Evolutionary conservation across 2,113 vertebrate genomes (phyloP), one percentile per base, ranked within the genome.

Genomic region (Rhadina sibilatrix): DNA sequence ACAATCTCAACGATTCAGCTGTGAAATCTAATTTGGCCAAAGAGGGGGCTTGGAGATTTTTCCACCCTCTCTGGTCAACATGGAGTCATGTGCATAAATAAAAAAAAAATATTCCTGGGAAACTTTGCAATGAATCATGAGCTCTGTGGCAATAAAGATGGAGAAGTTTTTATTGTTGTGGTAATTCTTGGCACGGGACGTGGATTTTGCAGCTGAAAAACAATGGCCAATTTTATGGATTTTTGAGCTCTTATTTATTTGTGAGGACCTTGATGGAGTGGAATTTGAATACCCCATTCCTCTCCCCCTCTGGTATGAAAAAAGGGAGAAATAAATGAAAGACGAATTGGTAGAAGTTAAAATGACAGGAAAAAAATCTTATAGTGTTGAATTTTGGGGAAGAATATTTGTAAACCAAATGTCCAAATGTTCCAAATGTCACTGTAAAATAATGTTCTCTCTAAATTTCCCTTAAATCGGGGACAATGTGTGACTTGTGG

Each of bases 31-130:
- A 49, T 76, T 94, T 15, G 44, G 75, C 72, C 81, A 44, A 85
- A 89, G 57, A 95, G 77, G n/a, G 69, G 54, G 64, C 83, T 59
- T 78, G 86, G 95, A 96, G 68, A 81, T 91, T 93, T 93, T 97
- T 94, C 83, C 49, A 86, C 60, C 46, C 49, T 84, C 17, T 50
- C 37, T 89, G 80, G 75, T 92, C 77, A 85, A 25, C 53, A 61
- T 33, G 40, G 76, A 90, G 82, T 86, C 61, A 33, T 44, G 84
- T 93, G 61, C 76, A 79, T 86, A 82, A 94, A 89, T 82, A 61
- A 54, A 38, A 61, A 54, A 38, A 38, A 75, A 88, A 96, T 35
- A 38, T 61, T 81, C 69, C 71, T 25, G n/a, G 92, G 92, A 94
- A 95, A 87, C 37, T 53, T 46, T 83, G 89, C 72, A 93, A 17